Evolutionary conservation across 2,888 invertebrate genomes (phyloP).

Genomic region (Aelia acuminata): DNA sequence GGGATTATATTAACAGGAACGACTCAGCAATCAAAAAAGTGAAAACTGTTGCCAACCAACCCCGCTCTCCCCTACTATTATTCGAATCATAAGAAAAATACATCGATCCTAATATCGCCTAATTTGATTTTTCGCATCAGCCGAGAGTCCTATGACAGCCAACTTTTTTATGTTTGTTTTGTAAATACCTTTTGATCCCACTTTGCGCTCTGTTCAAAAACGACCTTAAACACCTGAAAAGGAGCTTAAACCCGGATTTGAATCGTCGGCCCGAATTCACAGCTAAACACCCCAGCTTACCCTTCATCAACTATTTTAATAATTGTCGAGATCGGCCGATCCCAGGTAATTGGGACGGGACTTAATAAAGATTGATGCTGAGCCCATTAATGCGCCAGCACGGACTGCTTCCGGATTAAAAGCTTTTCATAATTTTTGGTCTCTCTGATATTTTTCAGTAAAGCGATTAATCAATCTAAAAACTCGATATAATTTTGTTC

Average conservation of each 20-base stretch:
- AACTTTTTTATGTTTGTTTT: too few species aligned
- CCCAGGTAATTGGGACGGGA: not conserved
- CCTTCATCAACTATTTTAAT: not conserved
- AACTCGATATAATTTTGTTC: not conserved
- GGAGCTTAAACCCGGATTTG: not conserved
- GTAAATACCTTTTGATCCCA: too few species aligned
- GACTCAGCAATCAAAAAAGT: too few species aligned
- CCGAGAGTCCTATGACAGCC: too few species aligned
- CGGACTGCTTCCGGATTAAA: not conserved
- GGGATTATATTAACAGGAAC: too few species aligned
- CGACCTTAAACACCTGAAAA: too few species aligned
- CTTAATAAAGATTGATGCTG: not conserved
- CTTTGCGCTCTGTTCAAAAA: too few species aligned
- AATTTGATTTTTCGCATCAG: too few species aligned
- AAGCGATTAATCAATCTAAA: not conserved
- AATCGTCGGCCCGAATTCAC: not conserved
- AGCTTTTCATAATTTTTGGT: slow-evolving; percentile 4
- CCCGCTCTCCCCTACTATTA: too few species aligned
- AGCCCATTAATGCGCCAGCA: not conserved
- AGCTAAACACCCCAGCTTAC: not conserved
- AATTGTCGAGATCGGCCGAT: not conserved
- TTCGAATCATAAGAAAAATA: too few species aligned
- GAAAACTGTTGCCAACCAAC: too few species aligned
- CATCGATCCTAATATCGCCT: too few species aligned
- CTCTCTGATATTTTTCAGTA: not conserved